Conservation (phyloP, 2,797 vertebrate species). For the Carcharodon carcharias region DNA sequence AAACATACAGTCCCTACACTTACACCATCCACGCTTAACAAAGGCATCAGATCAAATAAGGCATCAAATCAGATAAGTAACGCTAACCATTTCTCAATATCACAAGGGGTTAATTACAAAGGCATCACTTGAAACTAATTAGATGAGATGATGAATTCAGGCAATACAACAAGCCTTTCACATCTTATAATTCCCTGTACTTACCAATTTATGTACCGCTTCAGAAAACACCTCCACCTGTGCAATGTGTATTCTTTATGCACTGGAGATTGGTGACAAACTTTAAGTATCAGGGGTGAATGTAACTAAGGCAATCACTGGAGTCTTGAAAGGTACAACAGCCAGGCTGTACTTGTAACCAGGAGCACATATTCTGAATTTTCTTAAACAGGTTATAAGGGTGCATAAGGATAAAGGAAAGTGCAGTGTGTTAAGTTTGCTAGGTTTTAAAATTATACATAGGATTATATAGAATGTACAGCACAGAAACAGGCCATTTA, state of each 20-base stretch:
- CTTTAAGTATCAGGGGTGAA: not conserved
- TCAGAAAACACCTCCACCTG: not conserved
- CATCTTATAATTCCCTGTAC: not conserved
- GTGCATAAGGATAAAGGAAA: not conserved
- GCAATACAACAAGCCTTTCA: not conserved
- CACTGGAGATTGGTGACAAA: not conserved
- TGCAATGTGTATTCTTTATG: not conserved
- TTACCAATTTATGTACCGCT: not conserved
- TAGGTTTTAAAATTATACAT: not conserved
- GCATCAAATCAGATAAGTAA: not conserved
- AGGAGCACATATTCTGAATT: not conserved
- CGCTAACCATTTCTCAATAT: not conserved
- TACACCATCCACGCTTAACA: not conserved
- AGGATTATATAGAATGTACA: not conserved
- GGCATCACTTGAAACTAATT: not conserved
- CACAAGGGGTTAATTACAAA: not conserved
- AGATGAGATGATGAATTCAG: not conserved
- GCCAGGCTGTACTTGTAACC: not conserved
- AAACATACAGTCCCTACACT: not conserved
- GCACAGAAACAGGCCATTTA: not conserved
- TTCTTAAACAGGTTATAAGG: not conserved
- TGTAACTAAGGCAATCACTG: not conserved
- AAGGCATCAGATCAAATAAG: not conserved
- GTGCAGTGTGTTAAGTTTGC: not conserved
- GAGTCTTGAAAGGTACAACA: not conserved